Conservation (phyloP, 2,888 invertebrate species). For the Nemapogon koenigi region DNA sequence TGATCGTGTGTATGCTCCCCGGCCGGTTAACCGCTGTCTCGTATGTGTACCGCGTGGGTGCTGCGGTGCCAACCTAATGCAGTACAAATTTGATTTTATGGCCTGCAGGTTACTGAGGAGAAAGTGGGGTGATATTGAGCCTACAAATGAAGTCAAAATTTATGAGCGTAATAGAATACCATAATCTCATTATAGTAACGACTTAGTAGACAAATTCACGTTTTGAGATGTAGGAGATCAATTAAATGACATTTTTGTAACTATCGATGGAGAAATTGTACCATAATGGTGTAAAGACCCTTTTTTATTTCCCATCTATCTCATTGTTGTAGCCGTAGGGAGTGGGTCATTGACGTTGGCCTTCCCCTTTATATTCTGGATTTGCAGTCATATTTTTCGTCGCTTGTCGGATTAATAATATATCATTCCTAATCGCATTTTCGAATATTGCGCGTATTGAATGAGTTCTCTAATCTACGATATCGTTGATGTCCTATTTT, state of each 20-base stretch:
- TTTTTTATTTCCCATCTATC: conserved; percentile 39
- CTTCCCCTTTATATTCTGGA: conserved; percentile 44
- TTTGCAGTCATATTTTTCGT: conserved; percentile 50
- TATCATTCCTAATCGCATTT: conserved; percentile 39
- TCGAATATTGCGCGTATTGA: conserved; percentile 22
- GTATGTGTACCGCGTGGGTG: conserved; percentile 22
- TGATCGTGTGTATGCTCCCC: conserved; percentile 52
- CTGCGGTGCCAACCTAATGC: conserved; percentile 39
- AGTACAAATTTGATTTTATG: conserved; percentile 54
- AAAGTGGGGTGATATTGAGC: conserved; percentile 2
- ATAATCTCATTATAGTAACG: too few species aligned
- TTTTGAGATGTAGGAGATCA: conserved; percentile 26
- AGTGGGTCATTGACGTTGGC: conserved; percentile 59
- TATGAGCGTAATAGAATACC: too few species aligned
- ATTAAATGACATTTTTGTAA: conserved; percentile 36
- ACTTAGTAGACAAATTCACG: too few species aligned
- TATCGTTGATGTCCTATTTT: too few species aligned
- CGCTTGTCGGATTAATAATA: conserved; percentile 46
- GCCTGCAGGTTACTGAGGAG: conserved; percentile 17
- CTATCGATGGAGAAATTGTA: conserved; percentile 46
- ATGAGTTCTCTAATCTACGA: conserved; percentile 11
- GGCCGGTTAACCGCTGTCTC: conserved; percentile 51
- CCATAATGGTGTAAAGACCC: conserved; percentile 49
- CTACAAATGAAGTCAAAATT: too few species aligned
- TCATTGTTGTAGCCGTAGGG: conserved; percentile 50